Evolutionary conservation across 2,113 vertebrate genomes (phyloP).

Genomic region (Oophaga pumilio): DNA sequence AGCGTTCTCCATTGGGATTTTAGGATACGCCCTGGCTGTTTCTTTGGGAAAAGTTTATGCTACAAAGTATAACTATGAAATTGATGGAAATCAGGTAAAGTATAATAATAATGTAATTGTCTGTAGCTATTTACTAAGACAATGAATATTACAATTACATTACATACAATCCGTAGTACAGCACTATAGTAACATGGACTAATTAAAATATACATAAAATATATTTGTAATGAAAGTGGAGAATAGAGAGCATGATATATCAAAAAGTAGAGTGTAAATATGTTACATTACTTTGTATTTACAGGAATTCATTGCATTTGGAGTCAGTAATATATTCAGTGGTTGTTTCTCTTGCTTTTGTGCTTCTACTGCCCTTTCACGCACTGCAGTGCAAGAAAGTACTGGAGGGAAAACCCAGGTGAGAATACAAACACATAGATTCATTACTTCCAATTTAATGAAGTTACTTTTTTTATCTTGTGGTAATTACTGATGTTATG

Average conservation of each 20-base stretch:
- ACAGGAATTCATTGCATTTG: slow-evolving; percentile 87
- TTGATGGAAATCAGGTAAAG: slow-evolving; percentile 85
- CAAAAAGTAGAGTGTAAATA: not conserved
- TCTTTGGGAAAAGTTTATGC: slow-evolving; percentile 86
- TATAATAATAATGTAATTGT: not conserved
- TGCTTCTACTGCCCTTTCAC: slow-evolving; percentile 84
- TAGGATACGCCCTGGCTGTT: slow-evolving; percentile 83
- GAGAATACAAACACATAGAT: slow-evolving; percentile 35
- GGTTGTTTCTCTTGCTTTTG: slow-evolving; percentile 85
- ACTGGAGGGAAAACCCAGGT: slow-evolving; percentile 89
- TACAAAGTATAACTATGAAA: slow-evolving; percentile 80
- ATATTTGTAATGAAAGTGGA: not conserved
- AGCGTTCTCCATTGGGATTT: slow-evolving; percentile 83
- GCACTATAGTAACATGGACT: not conserved
- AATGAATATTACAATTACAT: not conserved
- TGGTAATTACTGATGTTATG: too few relatives aligned
- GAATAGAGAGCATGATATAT: not conserved
- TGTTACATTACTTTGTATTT: slow-evolving; percentile 30
- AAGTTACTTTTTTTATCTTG: too few relatives aligned
- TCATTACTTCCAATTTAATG: too few relatives aligned
- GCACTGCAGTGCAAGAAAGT: slow-evolving; percentile 85
- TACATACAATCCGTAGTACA: not conserved
- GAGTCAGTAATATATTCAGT: slow-evolving; percentile 83
- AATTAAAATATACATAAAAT: not conserved
- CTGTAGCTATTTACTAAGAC: not conserved